Evolutionary conservation across 2,113 vertebrate species (phyloP).

Genomic region (Rhagologus leucostigma): DNA sequence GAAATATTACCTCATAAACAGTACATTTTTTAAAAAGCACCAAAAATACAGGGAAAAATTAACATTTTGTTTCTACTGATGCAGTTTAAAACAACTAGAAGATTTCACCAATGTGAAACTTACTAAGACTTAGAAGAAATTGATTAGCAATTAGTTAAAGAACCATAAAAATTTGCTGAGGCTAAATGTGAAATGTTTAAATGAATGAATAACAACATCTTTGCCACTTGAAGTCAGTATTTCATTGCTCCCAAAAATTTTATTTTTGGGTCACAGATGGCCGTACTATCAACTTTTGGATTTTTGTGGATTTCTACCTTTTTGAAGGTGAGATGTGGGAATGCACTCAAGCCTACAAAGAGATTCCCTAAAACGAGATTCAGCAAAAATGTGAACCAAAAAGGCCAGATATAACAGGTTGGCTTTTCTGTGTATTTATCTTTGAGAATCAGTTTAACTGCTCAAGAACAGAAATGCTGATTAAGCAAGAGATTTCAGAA

Average conservation of each 20-base stretch:
- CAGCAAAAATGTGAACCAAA: not conserved
- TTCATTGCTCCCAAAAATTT: not conserved
- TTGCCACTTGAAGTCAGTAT: not conserved
- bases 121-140: not conserved
- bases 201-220: not conserved
- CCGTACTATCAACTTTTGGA: not conserved
- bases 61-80: not conserved
- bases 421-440: not conserved
- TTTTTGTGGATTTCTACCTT: not conserved
- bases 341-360: not conserved
- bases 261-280: not conserved
- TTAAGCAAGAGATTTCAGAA: conserved; percentile 7
- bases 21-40: not conserved
- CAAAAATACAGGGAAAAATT: not conserved
- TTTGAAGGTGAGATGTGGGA: not conserved
- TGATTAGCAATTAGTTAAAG: not conserved
- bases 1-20: not conserved
- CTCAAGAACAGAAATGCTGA: not conserved
- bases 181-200: not conserved
- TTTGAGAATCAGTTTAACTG: not conserved
- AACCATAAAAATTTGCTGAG: not conserved
- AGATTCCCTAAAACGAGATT: not conserved
- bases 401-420: not conserved
- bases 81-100: not conserved
- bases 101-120: not conserved